These are phyloP conservation scores for Catocala nupta DNA, from an alignment of 2,888 invertebrate genomes.

Conservation along the genomic window DNA sequence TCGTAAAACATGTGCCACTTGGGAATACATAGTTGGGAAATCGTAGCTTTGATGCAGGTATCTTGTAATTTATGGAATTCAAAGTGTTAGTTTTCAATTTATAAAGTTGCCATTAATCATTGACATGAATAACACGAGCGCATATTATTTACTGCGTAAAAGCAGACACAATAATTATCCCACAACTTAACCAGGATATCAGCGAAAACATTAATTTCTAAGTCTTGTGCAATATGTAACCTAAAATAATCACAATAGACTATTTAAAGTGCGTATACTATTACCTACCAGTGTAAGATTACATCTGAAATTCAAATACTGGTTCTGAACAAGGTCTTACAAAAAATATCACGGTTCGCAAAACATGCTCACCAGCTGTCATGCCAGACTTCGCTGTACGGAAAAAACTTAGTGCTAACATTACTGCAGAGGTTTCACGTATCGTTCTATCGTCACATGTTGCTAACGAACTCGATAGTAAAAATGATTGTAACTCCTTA, in stretches of 20 bases:
- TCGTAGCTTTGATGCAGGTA: conserved; percentile 33
- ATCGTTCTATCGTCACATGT: conserved; percentile 28
- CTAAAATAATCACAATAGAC: neutral
- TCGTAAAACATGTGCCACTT: conserved; percentile 48
- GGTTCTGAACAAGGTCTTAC: conserved; percentile 68
- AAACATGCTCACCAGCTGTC: conserved; percentile 78
- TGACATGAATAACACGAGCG: conserved; percentile 20
- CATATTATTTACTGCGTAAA: neutral
- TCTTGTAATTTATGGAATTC: conserved; percentile 52
- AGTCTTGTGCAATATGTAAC: no score
- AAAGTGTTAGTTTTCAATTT: conserved; percentile 29
- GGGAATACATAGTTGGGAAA: conserved; percentile 38
- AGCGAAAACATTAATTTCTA: no score
- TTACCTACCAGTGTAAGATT: conserved; percentile 72
- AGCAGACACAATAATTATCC: no score
- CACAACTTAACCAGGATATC: no score
- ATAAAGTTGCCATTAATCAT: conserved; percentile 34
- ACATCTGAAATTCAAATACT: conserved; percentile 78
- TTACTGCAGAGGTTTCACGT: conserved; percentile 36
- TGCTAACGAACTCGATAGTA: conserved; percentile 47
- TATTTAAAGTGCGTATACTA: conserved; percentile 39
- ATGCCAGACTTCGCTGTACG: conserved; percentile 41
- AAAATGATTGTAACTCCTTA: conserved; percentile 56
- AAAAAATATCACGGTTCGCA: conserved; percentile 83
- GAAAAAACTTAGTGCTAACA: conserved; percentile 49